Evolutionary conservation across 1,140 invertebrate species (phyloP).

Genomic region (Carcinoscorpius rotundicauda): DNA sequence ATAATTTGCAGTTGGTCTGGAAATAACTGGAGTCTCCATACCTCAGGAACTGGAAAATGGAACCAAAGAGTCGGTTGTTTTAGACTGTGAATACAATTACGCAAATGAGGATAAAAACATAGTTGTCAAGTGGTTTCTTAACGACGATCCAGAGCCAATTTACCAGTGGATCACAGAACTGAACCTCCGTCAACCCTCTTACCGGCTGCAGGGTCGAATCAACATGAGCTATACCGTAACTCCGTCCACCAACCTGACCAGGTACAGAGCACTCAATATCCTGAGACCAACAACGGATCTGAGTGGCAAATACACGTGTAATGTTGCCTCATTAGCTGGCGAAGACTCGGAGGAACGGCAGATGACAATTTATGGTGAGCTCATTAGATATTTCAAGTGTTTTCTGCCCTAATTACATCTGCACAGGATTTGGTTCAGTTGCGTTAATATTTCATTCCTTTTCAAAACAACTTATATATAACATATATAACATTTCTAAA

Average conservation of each 20-base stretch:
- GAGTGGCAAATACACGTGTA: conserved; percentile 60
- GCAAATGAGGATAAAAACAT: conserved; percentile 40
- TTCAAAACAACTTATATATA: no score
- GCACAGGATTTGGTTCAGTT: no score
- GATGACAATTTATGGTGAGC: conserved; percentile 52
- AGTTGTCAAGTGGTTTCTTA: conserved; percentile 68
- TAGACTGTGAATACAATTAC: conserved; percentile 61
- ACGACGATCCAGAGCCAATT: conserved; percentile 48
- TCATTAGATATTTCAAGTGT: not conserved
- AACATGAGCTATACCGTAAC: conserved; percentile 55
- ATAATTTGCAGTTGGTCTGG: no score
- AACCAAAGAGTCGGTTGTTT: conserved; percentile 47
- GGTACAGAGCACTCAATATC: conserved; percentile 62
- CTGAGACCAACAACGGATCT: conserved; percentile 56
- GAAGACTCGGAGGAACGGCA: conserved; percentile 50
- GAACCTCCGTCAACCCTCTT: conserved; percentile 44
- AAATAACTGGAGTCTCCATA: conserved; percentile 15
- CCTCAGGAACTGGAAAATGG: conserved; percentile 51
- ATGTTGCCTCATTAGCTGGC: conserved; percentile 55
- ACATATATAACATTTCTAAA: no score
- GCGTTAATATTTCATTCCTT: no score
- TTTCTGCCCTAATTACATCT: no score
- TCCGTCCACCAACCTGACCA: conserved; percentile 47
- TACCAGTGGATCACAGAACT: conserved; percentile 63
- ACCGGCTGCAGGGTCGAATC: conserved; percentile 49